Percentiles rank a stretch among this genome's conserved stretches.
Conservation (phyloP, 2,888 invertebrate genomes). For the Plebejus argus region DNA sequence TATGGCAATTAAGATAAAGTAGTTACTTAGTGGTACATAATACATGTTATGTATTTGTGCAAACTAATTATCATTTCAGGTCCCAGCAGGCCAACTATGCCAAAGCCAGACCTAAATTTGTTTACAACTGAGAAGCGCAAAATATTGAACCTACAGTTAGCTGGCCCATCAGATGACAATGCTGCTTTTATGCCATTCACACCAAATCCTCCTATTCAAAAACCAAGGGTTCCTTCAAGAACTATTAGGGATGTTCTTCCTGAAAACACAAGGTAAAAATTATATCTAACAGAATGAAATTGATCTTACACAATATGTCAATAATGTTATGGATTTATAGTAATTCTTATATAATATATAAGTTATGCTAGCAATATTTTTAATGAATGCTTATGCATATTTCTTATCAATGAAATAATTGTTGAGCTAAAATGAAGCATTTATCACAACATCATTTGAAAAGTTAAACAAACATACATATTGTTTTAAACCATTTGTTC, state of each 20-base stretch:
- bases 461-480: too few species aligned
- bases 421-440: too few species aligned
- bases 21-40: neutral
- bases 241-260: conserved; percentile 75
- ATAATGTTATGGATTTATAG: too few species aligned
- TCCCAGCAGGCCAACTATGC: conserved; percentile 69
- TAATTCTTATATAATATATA: too few species aligned
- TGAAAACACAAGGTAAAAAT: conserved; percentile 68
- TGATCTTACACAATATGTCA: too few species aligned
- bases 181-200: conserved; percentile 79
- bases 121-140: conserved; percentile 79
- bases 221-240: conserved; percentile 64
- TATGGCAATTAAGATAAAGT: neutral
- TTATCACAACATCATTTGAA: too few species aligned
- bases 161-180: conserved; percentile 69
- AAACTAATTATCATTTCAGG: conserved; percentile 51
- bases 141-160: conserved; percentile 80
- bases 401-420: too few species aligned
- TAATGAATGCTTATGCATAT: too few species aligned
- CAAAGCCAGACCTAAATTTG: conserved; percentile 73
- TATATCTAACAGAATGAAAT: neutral
- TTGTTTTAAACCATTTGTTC: too few species aligned
- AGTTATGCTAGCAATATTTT: too few species aligned
- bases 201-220: conserved; percentile 56
- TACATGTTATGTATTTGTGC: neutral